These are phyloP conservation scores for Cydia splendana DNA, from an alignment of 1,140 invertebrate genomes.

Conservation along the genomic window DNA sequence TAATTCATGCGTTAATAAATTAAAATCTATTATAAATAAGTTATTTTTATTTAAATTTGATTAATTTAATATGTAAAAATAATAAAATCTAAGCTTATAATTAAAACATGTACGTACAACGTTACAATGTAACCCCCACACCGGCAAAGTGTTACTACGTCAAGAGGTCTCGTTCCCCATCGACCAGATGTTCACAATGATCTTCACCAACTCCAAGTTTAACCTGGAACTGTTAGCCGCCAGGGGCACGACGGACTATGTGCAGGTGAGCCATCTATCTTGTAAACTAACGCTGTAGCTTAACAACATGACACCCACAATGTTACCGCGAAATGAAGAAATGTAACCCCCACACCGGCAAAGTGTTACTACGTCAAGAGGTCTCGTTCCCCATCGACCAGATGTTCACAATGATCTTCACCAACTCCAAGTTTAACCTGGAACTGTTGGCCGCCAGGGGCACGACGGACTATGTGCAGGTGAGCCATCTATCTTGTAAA, in stretches of 20 bases:
- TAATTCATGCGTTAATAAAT: too few relatives aligned
- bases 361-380: slow-evolving; percentile 86
- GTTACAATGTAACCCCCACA: slow-evolving; percentile 78
- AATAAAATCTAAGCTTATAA: too few relatives aligned
- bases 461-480: slow-evolving; percentile 87
- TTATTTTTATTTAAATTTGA: too few relatives aligned
- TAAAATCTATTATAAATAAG: too few relatives aligned
- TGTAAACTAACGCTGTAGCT: too few relatives aligned
- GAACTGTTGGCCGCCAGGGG: slow-evolving; percentile 90
- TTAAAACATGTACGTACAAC: too few relatives aligned
- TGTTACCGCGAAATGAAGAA: too few relatives aligned
- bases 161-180: slow-evolving; percentile 89
- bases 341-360: slow-evolving; percentile 84
- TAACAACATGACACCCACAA: too few relatives aligned
- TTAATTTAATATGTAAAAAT: too few relatives aligned
- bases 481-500: too few relatives aligned
- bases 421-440: slow-evolving; percentile 93
- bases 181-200: slow-evolving; percentile 93
- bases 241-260: slow-evolving; percentile 89
- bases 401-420: slow-evolving; percentile 95
- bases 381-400: slow-evolving; percentile 91
- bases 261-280: slow-evolving; percentile 57
- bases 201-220: slow-evolving; percentile 96
- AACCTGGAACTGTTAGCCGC: slow-evolving; percentile 90
- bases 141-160: slow-evolving; percentile 87